phyloP scores from a whole-genome alignment of 2,113 vertebrate species.

The Origma solitaria region DNA sequence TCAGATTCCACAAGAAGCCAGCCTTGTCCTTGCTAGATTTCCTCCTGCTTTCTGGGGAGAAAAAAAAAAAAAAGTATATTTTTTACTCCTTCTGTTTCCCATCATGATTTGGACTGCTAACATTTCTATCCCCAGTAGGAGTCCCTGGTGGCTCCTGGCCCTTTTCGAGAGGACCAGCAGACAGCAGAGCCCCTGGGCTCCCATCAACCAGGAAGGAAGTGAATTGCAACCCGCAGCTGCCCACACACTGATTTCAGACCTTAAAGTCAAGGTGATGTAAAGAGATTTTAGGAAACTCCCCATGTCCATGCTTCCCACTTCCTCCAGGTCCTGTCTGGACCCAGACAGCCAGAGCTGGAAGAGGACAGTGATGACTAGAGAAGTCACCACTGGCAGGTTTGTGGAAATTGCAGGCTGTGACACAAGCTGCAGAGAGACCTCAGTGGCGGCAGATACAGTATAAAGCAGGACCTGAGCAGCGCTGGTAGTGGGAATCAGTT shows the following conservation, averaged over 20 bases:
- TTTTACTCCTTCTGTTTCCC: constrained; percentile 45
- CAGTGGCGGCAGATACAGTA: background rate
- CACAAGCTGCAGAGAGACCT: background rate
- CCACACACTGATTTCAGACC: background rate
- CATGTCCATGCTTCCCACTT: background rate
- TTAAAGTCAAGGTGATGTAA: background rate
- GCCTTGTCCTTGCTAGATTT: background rate
- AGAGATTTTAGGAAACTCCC: background rate
- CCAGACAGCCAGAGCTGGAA: background rate
- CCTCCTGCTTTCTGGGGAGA: background rate
- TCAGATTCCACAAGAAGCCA: background rate
- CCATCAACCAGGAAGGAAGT: background rate
- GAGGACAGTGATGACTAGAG: rapidly evolving
- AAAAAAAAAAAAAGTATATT: background rate
- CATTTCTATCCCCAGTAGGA: background rate
- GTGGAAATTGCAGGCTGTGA: background rate
- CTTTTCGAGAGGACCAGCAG: background rate
- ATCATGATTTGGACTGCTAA: constrained; percentile 41
- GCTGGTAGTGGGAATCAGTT: background rate
- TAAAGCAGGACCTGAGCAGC: background rate
- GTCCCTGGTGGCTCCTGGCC: background rate
- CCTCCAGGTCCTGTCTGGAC: background rate
- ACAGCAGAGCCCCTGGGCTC: background rate
- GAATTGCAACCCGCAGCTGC: background rate
- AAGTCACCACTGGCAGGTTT: background rate